Percentiles rank a stretch among this genome's conserved stretches.
phyloP scores from a whole-genome alignment of 1,140 invertebrate species.

The Drosophila rhopaloa region DNA sequence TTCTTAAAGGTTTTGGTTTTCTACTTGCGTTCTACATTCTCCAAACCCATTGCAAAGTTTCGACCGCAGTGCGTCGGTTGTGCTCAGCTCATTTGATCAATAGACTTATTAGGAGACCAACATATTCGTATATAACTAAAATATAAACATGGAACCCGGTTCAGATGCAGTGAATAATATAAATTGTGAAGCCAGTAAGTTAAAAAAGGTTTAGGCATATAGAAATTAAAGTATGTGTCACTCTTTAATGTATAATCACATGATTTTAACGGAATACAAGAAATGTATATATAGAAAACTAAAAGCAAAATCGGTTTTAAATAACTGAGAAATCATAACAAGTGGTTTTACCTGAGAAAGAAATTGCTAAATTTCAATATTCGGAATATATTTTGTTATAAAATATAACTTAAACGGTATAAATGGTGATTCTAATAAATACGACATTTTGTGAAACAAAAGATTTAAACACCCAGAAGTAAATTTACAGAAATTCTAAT shows the following conservation, averaged over 20 bases:
- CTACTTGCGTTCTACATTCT: constrained; percentile 44
- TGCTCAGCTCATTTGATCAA: constrained; percentile 29
- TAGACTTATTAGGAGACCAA: constrained; percentile 8
- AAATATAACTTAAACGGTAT: no score
- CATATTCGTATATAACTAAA: background rate
- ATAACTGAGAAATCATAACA: background rate
- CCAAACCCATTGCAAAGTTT: constrained; percentile 59
- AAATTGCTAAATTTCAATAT: no score
- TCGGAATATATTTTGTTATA: no score
- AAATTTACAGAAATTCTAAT: background rate
- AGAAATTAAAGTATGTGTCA: background rate
- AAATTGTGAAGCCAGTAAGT: constrained; percentile 59
- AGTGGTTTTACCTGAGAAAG: background rate
- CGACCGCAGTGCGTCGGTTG: constrained; percentile 64
- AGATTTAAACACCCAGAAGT: no score
- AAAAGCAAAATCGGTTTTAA: background rate
- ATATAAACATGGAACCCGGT: constrained; percentile 50
- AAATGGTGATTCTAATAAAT: background rate
- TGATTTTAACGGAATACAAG: background rate
- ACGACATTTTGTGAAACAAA: no score
- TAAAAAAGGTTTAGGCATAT: background rate
- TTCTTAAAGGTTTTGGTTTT: constrained; percentile 42
- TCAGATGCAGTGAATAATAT: constrained; percentile 38
- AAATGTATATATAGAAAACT: background rate
- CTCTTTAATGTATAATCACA: constrained; percentile 5